These are phyloP conservation scores for Ictalurus punctatus DNA, from an alignment of 2,113 vertebrate species.

Conservation along the genomic window DNA sequence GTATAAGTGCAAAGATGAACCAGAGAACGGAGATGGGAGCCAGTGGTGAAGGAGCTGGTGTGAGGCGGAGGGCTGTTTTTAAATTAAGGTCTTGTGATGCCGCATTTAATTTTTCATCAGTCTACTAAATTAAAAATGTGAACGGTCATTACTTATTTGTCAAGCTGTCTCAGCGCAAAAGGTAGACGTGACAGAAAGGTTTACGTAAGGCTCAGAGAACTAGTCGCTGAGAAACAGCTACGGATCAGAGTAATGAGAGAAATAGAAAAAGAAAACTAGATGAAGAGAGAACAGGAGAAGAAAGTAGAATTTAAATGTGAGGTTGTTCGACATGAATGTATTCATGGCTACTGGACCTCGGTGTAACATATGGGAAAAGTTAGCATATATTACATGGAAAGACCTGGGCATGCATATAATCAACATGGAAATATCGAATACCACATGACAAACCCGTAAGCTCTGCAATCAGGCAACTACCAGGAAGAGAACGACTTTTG, in stretches of 20 bases:
- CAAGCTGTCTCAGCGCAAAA: constrained; percentile 68
- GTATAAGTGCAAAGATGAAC: not conserved
- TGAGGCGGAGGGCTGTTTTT: constrained; percentile 54
- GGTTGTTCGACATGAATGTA: not conserved
- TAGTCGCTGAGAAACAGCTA: constrained; percentile 37
- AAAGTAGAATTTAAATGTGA: too few species aligned
- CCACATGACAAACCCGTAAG: not conserved
- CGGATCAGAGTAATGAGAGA: constrained; percentile 59
- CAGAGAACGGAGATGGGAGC: not conserved
- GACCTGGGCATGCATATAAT: constrained; percentile 56
- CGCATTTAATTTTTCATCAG: constrained; percentile 72
- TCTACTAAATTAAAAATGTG: constrained; percentile 78
- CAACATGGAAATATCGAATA: constrained; percentile 61
- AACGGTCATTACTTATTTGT: constrained; percentile 78
- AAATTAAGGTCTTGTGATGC: constrained; percentile 68
- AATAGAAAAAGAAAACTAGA: not conserved
- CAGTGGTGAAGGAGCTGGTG: constrained; percentile 20
- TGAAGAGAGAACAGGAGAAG: not conserved
- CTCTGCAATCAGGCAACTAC: not conserved
- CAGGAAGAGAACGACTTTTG: not conserved
- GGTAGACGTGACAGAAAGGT: constrained; percentile 68
- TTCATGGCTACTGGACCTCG: not conserved
- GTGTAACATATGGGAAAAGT: constrained; percentile 68
- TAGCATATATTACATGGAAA: constrained; percentile 62
- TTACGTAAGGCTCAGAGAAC: constrained; percentile 66